Evolutionary conservation across 2,797 vertebrate genomes (phyloP), one percentile per base, ranked within the genome.

Genomic region (Cetoscarus ocellatus): DNA sequence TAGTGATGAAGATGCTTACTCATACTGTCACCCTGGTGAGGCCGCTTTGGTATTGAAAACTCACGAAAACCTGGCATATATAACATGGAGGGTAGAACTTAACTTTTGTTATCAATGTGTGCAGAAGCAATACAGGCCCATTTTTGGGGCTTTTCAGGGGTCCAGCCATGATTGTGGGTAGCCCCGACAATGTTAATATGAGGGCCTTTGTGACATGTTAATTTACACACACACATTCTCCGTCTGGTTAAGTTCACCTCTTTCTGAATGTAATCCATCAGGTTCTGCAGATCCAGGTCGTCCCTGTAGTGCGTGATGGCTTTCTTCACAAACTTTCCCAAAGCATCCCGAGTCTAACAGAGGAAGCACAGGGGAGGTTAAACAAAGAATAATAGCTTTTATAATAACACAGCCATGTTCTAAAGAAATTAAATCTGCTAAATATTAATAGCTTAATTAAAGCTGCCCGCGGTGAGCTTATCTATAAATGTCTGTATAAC

Each of bases 241-340:
- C 44, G 52, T 54, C 13, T 5, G 38, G 54, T 43, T 69, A 14
- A 61, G 50, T 58, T 49, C 69, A 93, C 95, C 94, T 95, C 93
- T 90, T 93, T 93, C 79, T 96, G 95, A 63, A 94, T 94, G 86
- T 94, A 93, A 81, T 96, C 95, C 92, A 95, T 94, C 82, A 95
- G 88, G 85, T 95, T 95, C 81, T 95, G 94, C 75, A 96, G 91
- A 88, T 96, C 94, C 87, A 94, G 84, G 87, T 95, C 95, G 47
- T 95, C 94, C 67, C 93, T 87, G 78, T 95, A 95, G 84, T 96
- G 93, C 59, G 94, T 91, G 2, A 95, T 95, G 61, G 94, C 94
- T 86, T 94, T 94, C 85, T 93, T 93, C 84, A 94, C 90, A 71
- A 95, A 93, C 78, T 91, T 93, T 27, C 88, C 93, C 77, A 95